Conservation (phyloP, 2,888 invertebrate species). For the Diarsia mendica region DNA sequence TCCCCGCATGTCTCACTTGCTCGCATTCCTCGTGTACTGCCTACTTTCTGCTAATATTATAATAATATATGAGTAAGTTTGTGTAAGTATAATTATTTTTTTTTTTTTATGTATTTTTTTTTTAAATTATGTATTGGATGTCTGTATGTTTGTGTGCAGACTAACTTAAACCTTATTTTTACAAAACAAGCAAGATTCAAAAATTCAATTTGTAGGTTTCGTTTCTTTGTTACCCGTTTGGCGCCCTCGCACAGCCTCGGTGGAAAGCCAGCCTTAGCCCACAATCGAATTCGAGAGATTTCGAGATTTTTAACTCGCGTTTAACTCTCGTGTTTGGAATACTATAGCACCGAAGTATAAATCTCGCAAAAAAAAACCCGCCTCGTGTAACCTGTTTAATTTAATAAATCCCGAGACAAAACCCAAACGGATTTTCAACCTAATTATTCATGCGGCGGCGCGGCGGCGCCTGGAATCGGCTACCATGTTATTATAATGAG, state of each 20-base stretch:
- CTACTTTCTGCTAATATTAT: too few relatives aligned
- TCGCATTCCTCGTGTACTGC: too few relatives aligned
- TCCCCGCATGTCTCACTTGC: too few relatives aligned
- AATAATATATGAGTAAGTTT: too few relatives aligned
- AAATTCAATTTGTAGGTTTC: not conserved
- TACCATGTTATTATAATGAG: not conserved
- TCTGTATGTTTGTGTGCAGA: too few relatives aligned
- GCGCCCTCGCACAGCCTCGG: not conserved
- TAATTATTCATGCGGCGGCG: conserved; percentile 7
- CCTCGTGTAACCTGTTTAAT: conserved; percentile 8
- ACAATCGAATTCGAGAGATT: not conserved
- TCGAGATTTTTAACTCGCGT: not conserved
- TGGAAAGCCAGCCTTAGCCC: not conserved
- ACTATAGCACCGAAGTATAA: not conserved
- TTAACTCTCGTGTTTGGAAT: not conserved
- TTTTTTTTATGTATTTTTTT: too few relatives aligned
- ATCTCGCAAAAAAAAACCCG: not conserved
- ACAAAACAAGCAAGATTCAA: too few relatives aligned
- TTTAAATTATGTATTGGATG: too few relatives aligned
- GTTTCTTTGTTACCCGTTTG: not conserved
- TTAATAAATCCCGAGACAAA: conserved; percentile 8
- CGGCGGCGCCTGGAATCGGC: not conserved
- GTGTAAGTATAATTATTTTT: too few relatives aligned
- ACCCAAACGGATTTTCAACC: conserved; percentile 1
- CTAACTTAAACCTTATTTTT: too few relatives aligned